A percentile compares a stretch with the other conserved stretches of the same genome.
These are phyloP conservation scores for Poeciliopsis prolifica DNA, from an alignment of 2,113 vertebrate species.

Conservation along the genomic window DNA sequence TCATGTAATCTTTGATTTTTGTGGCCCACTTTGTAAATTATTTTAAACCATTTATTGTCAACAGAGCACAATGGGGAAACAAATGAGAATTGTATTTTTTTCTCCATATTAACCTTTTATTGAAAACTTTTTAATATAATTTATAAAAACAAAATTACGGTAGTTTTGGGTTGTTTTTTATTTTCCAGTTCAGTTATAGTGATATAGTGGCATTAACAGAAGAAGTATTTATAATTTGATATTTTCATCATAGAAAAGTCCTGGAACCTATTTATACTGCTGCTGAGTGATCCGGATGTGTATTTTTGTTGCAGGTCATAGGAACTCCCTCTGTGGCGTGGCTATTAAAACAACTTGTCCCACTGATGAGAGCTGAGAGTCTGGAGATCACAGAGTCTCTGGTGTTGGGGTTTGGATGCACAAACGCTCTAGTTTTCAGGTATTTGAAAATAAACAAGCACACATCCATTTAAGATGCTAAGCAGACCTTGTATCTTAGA, in stretches of 20 bases:
- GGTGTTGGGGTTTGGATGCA: constrained; percentile 96
- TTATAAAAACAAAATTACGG: no score
- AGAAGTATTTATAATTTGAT: background rate
- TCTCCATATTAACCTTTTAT: no score
- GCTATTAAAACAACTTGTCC: constrained; percentile 94
- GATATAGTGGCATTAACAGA: background rate
- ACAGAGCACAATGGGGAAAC: background rate
- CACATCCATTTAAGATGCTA: background rate
- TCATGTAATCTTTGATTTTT: background rate
- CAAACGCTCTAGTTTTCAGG: constrained; percentile 98
- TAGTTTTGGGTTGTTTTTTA: no score
- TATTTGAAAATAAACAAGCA: constrained; percentile 63
- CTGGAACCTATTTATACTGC: background rate
- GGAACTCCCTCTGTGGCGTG: constrained; percentile 95
- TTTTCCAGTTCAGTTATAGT: no score
- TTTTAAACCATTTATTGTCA: background rate
- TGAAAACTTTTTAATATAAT: no score
- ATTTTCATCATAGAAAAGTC: background rate
- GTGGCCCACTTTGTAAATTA: background rate
- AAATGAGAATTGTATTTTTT: no score
- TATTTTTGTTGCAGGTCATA: constrained; percentile 83
- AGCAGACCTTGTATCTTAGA: background rate
- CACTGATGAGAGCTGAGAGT: constrained; percentile 97
- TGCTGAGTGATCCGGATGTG: background rate
- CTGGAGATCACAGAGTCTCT: constrained; percentile 98